Conservation (phyloP, 2,797 vertebrate genomes). For the Sebastolobus altivelis region DNA sequence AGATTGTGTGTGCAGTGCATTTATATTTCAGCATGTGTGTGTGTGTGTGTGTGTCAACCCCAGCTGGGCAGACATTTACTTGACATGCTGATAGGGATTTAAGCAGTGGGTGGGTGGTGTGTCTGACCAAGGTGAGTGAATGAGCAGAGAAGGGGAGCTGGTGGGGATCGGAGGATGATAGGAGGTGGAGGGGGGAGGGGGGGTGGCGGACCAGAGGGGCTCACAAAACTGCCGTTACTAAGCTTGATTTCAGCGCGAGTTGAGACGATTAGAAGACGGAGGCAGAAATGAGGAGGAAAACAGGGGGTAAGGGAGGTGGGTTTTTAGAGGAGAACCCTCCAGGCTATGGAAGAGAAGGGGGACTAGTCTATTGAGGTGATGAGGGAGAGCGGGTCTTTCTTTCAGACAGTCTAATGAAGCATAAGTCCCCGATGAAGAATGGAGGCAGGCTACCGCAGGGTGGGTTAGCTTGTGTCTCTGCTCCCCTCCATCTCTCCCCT, state of each 20-base stretch:
- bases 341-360: constrained; percentile 74
- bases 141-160: constrained; percentile 77
- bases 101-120: constrained; percentile 88
- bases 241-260: constrained; percentile 85
- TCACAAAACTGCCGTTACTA: constrained; percentile 85
- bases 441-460: constrained; percentile 78
- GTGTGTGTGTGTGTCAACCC: constrained; percentile 79
- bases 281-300: constrained; percentile 68
- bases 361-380: constrained; percentile 83
- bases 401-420: constrained; percentile 87
- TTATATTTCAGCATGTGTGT: constrained; percentile 68
- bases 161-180: constrained; percentile 71
- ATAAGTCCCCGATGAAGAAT: constrained; percentile 83
- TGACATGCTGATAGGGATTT: constrained; percentile 91
- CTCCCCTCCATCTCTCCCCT: constrained; percentile 62
- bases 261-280: constrained; percentile 85
- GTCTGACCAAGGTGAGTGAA: constrained; percentile 86
- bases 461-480: constrained; percentile 66
- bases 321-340: constrained; percentile 71
- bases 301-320: constrained; percentile 56
- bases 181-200: constrained; percentile 30
- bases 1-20: constrained; percentile 77
- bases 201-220: constrained; percentile 58
- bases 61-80: constrained; percentile 90
- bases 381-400: constrained; percentile 78